phyloP scores from a whole-genome alignment of 2,113 vertebrate species.

The Saccopteryx leptura region DNA sequence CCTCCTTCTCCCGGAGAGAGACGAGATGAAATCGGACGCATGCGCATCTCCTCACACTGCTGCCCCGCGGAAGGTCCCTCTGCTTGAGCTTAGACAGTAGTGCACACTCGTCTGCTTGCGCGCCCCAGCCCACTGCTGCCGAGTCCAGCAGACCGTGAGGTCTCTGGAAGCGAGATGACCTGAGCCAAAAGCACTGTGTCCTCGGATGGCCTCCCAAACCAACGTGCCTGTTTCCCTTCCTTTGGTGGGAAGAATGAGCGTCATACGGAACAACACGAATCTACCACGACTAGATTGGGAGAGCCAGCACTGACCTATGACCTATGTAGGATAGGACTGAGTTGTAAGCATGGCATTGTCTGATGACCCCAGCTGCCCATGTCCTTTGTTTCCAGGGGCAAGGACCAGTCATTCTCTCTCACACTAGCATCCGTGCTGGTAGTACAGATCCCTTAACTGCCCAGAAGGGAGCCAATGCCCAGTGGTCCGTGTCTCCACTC shows the following conservation, averaged over 20 bases:
- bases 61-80: conserved; percentile 79
- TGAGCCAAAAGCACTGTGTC: conserved; percentile 77
- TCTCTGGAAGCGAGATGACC: conserved; percentile 79
- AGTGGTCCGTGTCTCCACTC: neutral
- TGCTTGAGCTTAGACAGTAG: conserved; percentile 83
- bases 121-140: conserved; percentile 82
- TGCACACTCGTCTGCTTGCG: conserved; percentile 81
- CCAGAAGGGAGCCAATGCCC: neutral
- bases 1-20: conserved; percentile 72
- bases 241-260: conserved; percentile 66
- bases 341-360: conserved; percentile 52
- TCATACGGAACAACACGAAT: neutral
- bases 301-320: neutral
- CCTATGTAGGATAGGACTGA: conserved; percentile 6
- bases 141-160: conserved; percentile 76
- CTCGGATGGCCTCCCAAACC: conserved; percentile 68
- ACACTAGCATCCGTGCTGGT: conserved; percentile 2
- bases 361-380: neutral
- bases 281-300: conserved; percentile 15
- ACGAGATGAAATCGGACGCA: conserved; percentile 86
- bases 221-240: conserved; percentile 80
- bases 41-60: conserved; percentile 86
- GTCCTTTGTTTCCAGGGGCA: conserved; percentile 30
- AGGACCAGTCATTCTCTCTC: conserved; percentile 30
- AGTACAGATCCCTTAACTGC: neutral